Base-by-base conservation (phyloP, 2,888 invertebrate genomes). In the Parascotia fuliginaria region DNA sequence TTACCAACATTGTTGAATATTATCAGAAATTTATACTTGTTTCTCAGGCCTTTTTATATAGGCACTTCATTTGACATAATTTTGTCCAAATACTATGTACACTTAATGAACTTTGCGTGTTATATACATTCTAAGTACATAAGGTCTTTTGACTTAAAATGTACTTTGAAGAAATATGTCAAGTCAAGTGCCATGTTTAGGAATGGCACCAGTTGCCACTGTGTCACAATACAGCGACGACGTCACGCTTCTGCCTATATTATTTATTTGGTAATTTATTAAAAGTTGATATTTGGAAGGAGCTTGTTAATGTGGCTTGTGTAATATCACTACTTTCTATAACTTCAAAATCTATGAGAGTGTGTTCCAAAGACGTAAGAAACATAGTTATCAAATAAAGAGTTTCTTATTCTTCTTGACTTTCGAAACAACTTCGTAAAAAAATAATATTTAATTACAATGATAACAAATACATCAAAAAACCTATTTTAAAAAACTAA, bases 211-310 rank as follows among this genome's bases (percentile, higher is more conserved):
- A 12, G 28, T 28, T 33, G 33, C 39, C n/a, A 27, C n/a, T 11
- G 37, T 44, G 48, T 55, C 42, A 47, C 34, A 43, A 16, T 22
- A 33, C 24, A 15, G 38, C 36, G 6, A 38, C 42, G 39, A 46
- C 14, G 9, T 46, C 51, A 50, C 22, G 32, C 39, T 33, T 58
- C 65, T 65, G 62, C 59, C 66, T 53, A 45, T 56, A 55, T 53
- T 70, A 60, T 70, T 67, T 70, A 63, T 69, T 67, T 51, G 37
- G 55, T 24, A 66, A 66, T 66, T 49, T 60, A 60, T 52, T 66
- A 60, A 40, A 60, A 39, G 47, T 60, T 66, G 53, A 40, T 43
- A 49, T 51, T 50, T 50, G 38, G 31, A 48, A 22, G 34, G 40
- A 11, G 27, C 22, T 52, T 63, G 50, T 37, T 41, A 40, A 56